Percentiles rank a stretch among this genome's conserved stretches.
phyloP scores from a whole-genome alignment of 2,888 invertebrate species.

The Synanthedon formicaeformis region DNA sequence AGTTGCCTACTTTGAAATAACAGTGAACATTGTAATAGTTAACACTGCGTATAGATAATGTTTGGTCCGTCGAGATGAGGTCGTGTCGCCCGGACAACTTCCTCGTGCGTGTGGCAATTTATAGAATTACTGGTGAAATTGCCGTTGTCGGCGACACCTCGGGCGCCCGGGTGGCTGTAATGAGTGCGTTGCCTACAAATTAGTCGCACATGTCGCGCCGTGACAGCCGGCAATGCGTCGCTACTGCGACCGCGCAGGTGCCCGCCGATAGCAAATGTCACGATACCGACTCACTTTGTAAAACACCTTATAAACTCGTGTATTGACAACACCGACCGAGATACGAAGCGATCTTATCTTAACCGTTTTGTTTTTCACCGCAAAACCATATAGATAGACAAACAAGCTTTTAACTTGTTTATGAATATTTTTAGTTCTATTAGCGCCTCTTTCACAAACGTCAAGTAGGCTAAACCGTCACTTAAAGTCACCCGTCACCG shows the following conservation, averaged over 20 bases:
- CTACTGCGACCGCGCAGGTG: constrained; percentile 12
- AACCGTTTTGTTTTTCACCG: background rate
- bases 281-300: constrained; percentile 9
- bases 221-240: constrained; percentile 50
- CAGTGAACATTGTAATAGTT: no score
- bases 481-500: no score
- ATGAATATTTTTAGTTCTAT: no score
- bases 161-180: constrained; percentile 48
- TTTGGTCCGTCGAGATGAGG: constrained; percentile 20
- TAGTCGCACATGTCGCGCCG: constrained; percentile 60
- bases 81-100: constrained; percentile 30
- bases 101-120: constrained; percentile 53
- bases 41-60: no score
- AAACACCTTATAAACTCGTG: background rate
- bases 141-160: constrained; percentile 55
- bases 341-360: background rate
- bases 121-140: constrained; percentile 56
- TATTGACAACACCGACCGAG: background rate
- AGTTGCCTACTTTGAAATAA: no score
- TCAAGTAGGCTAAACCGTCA: no score
- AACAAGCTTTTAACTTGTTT: no score
- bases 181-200: constrained; percentile 60
- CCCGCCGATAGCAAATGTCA: constrained; percentile 6
- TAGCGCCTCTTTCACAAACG: no score
- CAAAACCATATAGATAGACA: no score